Evolutionary conservation across 1,140 invertebrate species (phyloP).

Genomic region (Meloidogyne chitwoodi): DNA sequence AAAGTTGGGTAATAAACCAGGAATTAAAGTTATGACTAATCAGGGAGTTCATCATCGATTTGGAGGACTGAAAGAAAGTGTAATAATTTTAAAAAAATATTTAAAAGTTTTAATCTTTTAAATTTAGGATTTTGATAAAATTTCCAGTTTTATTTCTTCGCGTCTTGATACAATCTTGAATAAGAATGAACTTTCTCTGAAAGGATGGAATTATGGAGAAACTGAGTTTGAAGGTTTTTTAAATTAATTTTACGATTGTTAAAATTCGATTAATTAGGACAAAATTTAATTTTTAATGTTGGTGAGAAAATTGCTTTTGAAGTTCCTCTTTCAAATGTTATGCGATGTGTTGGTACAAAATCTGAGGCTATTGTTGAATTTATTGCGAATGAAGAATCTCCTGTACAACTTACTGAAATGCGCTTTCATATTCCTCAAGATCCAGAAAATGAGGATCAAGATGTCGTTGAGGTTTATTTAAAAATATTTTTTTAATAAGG

Average conservation of each 20-base stretch:
- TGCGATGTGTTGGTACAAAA: constrained; percentile 77
- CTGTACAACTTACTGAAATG: constrained; percentile 92
- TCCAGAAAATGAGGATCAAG: constrained; percentile 61
- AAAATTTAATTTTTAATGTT: constrained; percentile 84
- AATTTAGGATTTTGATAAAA: constrained; percentile 78
- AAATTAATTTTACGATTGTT: background rate
- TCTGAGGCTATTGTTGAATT: constrained; percentile 98
- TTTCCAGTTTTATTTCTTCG: constrained; percentile 66
- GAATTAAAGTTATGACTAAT: constrained; percentile 81
- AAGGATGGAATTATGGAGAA: constrained; percentile 99
- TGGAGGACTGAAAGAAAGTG: constrained; percentile 85
- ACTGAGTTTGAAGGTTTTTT: constrained; percentile 77
- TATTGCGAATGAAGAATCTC: constrained; percentile 96
- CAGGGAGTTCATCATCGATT: constrained; percentile 85
- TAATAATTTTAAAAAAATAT: constrained; percentile 62
- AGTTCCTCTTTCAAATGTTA: constrained; percentile 89
- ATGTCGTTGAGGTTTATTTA: constrained; percentile 73
- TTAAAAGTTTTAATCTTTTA: background rate
- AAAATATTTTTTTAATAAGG: constrained; percentile 8
- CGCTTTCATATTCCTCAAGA: constrained; percentile 94
- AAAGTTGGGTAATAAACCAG: constrained; percentile 81
- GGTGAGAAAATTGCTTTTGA: constrained; percentile 80
- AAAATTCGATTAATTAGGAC: constrained; percentile 64
- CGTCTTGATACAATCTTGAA: constrained; percentile 69
- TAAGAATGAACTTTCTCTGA: constrained; percentile 80